These are phyloP conservation scores for Zaprionus gabonicus DNA, from an alignment of 1,140 invertebrate species.

Conservation along the genomic window DNA sequence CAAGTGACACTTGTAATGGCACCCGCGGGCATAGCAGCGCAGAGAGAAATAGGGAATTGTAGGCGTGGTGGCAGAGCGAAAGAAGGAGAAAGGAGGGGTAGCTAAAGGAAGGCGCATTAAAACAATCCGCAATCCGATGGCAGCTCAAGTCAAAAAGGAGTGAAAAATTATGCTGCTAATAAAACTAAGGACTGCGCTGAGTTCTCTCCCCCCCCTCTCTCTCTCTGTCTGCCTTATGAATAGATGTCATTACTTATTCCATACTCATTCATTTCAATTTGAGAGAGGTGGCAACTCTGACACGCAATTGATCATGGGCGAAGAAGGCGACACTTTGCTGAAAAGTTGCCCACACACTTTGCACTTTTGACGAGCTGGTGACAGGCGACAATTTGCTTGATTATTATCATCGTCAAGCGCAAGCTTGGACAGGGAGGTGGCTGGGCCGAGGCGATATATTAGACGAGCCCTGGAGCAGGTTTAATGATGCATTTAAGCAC, in stretches of 20 bases:
- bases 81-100: neutral
- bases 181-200: neutral
- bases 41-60: neutral
- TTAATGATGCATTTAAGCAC: slow-evolving; percentile 80
- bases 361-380: slow-evolving; percentile 63
- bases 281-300: slow-evolving; percentile 24
- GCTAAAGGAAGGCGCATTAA: neutral
- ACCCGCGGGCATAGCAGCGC: slow-evolving; percentile 21
- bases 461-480: slow-evolving; percentile 37
- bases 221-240: slow-evolving; percentile 18
- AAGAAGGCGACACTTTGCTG: slow-evolving; percentile 16
- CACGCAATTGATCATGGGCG: slow-evolving; percentile 30
- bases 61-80: neutral
- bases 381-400: slow-evolving; percentile 77
- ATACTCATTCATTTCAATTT: slow-evolving; percentile 38
- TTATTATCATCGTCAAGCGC: slow-evolving; percentile 55
- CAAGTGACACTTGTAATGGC: slow-evolving; percentile 53
- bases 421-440: neutral
- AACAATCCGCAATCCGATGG: slow-evolving; percentile 5
- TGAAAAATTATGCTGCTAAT: slow-evolving; percentile 13
- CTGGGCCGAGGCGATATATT: slow-evolving; percentile 22
- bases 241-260: slow-evolving; percentile 38
- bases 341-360: slow-evolving; percentile 27
- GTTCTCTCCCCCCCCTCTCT: too few relatives aligned
- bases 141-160: slow-evolving; percentile 11